Conservation (phyloP, 2,888 invertebrate genomes). For the Anoncus sp. region DNA sequence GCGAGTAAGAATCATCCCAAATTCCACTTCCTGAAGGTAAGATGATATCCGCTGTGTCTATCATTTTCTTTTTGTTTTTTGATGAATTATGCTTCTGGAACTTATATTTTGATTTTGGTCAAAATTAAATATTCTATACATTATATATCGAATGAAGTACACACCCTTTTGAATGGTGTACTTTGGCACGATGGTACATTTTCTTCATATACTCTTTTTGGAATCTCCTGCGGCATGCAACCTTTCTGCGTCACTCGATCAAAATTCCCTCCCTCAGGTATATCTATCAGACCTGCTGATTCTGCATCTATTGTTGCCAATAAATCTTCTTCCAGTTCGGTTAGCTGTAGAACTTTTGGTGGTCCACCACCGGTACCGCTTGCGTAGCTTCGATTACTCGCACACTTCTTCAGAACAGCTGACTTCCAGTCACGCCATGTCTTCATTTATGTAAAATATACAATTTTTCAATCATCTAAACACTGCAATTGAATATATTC, state of each 20-base stretch:
- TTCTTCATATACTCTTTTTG: not conserved
- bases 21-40: not conserved
- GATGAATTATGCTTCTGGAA: not conserved
- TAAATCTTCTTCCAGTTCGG: conserved; percentile 1
- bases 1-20: not conserved
- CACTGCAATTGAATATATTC: not conserved
- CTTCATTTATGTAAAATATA: conserved; percentile 1
- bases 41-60: not conserved
- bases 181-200: not conserved
- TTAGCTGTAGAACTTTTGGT: not conserved
- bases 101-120: not conserved
- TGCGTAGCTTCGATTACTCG: not conserved
- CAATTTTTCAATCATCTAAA: not conserved
- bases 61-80: not conserved
- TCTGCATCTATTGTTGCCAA: not conserved
- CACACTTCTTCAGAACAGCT: conserved; percentile 4
- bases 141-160: not conserved
- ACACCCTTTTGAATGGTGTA: conserved; percentile 7
- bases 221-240: not conserved
- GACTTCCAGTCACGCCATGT: conserved; percentile 16
- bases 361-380: conserved; percentile 8
- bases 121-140: conserved; percentile 5
- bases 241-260: not conserved
- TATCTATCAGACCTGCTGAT: conserved; percentile 9
- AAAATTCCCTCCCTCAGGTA: conserved; percentile 6